Conservation (phyloP, 2,888 invertebrate species). For the Parnassius apollo region DNA sequence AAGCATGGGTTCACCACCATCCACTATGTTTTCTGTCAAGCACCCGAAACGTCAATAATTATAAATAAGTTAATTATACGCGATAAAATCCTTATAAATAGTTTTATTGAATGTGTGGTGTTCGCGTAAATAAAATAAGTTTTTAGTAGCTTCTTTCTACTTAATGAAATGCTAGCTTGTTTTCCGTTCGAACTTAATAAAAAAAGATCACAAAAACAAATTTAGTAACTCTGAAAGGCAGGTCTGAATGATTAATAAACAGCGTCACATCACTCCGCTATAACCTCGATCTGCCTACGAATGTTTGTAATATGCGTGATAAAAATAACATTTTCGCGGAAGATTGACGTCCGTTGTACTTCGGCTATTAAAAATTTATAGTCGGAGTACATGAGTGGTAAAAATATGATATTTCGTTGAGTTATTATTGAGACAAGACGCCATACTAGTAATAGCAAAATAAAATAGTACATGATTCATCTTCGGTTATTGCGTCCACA, state of each 20-base stretch:
- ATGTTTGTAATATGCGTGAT: conserved; percentile 18
- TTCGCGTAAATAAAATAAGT: too few relatives aligned
- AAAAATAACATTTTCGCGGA: conserved; percentile 20
- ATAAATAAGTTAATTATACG: too few relatives aligned
- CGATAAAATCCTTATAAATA: too few relatives aligned
- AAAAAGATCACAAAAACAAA: too few relatives aligned
- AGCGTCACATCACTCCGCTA: conserved; percentile 4
- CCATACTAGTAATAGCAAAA: not conserved
- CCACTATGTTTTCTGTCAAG: too few relatives aligned
- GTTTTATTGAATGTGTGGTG: too few relatives aligned
- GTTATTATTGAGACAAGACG: not conserved
- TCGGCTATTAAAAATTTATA: conserved; percentile 19
- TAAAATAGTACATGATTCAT: not conserved
- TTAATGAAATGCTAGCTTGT: too few relatives aligned
- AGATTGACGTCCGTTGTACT: conserved; percentile 16
- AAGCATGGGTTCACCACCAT: too few relatives aligned
- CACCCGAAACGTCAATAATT: too few relatives aligned
- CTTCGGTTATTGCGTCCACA: not conserved
- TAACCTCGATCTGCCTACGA: conserved; percentile 7
- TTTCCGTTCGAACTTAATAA: too few relatives aligned
- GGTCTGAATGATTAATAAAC: not conserved
- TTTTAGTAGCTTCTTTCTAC: too few relatives aligned
- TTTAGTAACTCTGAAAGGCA: too few relatives aligned
- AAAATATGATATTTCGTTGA: conserved; percentile 5
- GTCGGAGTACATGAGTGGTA: conserved; percentile 4